phyloP scores from a whole-genome alignment of 2,888 invertebrate species.

The Ormyrus rosae region DNA sequence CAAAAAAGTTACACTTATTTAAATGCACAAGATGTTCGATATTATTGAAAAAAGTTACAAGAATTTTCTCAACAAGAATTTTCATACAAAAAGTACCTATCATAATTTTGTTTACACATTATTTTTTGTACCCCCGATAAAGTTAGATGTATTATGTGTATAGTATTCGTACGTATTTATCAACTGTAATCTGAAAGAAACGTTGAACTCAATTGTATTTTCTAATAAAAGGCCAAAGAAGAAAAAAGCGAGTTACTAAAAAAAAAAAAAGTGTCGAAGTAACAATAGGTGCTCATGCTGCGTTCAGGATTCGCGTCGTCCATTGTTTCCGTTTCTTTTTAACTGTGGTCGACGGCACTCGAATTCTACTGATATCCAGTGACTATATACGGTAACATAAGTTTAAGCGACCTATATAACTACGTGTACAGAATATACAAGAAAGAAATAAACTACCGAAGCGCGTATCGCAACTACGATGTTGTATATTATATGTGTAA shows the following conservation, averaged over 20 bases:
- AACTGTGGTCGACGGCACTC: not conserved
- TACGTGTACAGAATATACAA: constrained; percentile 20
- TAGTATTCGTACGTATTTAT: too few relatives aligned
- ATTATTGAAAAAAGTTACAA: not conserved
- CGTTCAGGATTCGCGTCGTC: not conserved
- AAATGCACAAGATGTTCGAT: constrained; percentile 24
- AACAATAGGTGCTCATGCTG: constrained; percentile 2
- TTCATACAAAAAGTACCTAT: too few relatives aligned
- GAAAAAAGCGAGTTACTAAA: not conserved
- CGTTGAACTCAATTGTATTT: too few relatives aligned
- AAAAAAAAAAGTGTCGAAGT: constrained; percentile 2
- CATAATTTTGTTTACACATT: too few relatives aligned
- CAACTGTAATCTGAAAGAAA: too few relatives aligned
- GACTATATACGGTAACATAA: constrained; percentile 31
- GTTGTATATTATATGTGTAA: constrained; percentile 26
- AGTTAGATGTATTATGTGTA: too few relatives aligned
- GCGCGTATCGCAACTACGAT: constrained; percentile 2
- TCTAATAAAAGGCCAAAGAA: too few relatives aligned
- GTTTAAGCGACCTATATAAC: constrained; percentile 11
- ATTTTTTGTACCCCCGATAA: too few relatives aligned
- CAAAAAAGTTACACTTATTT: not conserved
- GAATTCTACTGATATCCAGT: constrained; percentile 17
- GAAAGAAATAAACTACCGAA: constrained; percentile 2
- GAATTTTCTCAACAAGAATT: not conserved
- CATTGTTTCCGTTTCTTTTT: not conserved